phyloP scores from a whole-genome alignment of 92 coral and sea anemone genomes.

The Montipora capitata region DNA sequence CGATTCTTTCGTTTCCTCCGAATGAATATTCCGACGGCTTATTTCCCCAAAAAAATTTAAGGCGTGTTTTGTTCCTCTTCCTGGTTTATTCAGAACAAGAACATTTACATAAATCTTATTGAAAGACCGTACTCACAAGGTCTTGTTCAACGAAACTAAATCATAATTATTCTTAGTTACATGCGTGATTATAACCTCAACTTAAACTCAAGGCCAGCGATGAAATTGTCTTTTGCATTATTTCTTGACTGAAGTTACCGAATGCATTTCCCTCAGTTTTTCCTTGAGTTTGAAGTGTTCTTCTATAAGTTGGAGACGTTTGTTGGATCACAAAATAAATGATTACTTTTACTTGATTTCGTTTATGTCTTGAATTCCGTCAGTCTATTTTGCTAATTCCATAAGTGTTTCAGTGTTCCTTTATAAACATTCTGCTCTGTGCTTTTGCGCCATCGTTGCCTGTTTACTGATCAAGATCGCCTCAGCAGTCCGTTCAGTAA shows the following conservation, averaged over 20 bases:
- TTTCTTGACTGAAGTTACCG: background rate
- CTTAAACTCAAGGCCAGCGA: background rate
- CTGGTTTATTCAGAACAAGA: background rate
- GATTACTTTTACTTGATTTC: background rate
- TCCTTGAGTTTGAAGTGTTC: slow-evolving; percentile 1
- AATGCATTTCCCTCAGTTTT: background rate
- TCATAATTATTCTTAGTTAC: background rate
- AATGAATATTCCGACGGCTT: background rate
- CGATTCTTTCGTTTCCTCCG: too few relatives aligned
- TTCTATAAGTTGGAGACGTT: background rate
- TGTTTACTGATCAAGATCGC: background rate
- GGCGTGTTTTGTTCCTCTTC: background rate
- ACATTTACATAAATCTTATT: background rate
- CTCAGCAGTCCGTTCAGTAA: slow-evolving; percentile 11
- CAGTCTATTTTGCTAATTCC: too few relatives aligned
- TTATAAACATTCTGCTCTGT: too few relatives aligned
- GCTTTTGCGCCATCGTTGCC: background rate
- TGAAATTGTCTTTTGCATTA: background rate
- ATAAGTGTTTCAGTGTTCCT: too few relatives aligned
- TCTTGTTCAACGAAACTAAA: background rate
- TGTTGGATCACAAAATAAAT: background rate
- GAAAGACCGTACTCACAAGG: background rate
- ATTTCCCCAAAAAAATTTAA: background rate
- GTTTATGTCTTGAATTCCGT: too few relatives aligned
- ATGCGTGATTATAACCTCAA: background rate